Evolutionary conservation across 2,113 vertebrate species (phyloP).

Genomic region (Psittacula cyanocephala): DNA sequence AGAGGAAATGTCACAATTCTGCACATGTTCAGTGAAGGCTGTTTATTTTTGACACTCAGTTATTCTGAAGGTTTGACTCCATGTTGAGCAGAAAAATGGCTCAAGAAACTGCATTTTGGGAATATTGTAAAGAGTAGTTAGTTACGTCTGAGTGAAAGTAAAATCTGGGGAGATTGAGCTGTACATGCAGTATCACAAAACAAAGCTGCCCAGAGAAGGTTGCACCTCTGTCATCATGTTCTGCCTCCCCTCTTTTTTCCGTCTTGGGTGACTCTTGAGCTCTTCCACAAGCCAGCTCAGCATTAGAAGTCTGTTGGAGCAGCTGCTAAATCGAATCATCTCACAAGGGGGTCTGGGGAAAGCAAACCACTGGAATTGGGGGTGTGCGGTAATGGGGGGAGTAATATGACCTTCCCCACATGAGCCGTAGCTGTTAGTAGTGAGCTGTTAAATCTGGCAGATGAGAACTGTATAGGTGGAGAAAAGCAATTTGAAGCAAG

Average conservation of each 20-base stretch:
- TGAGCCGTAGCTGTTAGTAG: not conserved
- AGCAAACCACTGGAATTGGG: not conserved
- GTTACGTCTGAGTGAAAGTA: not conserved
- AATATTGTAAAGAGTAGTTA: not conserved
- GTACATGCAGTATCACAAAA: not conserved
- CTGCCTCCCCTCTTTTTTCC: not conserved
- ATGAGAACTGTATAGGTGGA: not conserved
- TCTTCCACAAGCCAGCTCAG: not conserved
- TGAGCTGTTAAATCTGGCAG: not conserved
- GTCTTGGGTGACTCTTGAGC: not conserved
- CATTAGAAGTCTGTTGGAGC: not conserved
- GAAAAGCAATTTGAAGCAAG: not conserved
- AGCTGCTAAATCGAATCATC: not conserved
- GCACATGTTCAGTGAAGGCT: not conserved
- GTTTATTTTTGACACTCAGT: not conserved
- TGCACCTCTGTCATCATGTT: not conserved
- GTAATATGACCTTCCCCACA: not conserved
- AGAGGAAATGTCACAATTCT: not conserved
- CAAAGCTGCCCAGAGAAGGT: not conserved
- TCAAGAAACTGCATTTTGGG: not conserved
- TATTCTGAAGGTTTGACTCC: not conserved
- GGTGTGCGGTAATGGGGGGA: not conserved
- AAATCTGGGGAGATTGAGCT: not conserved
- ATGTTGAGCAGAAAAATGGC: not conserved
- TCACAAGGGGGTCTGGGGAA: not conserved